Base-by-base conservation (phyloP, 2,113 vertebrate species). In the Ondatra zibethicus region DNA sequence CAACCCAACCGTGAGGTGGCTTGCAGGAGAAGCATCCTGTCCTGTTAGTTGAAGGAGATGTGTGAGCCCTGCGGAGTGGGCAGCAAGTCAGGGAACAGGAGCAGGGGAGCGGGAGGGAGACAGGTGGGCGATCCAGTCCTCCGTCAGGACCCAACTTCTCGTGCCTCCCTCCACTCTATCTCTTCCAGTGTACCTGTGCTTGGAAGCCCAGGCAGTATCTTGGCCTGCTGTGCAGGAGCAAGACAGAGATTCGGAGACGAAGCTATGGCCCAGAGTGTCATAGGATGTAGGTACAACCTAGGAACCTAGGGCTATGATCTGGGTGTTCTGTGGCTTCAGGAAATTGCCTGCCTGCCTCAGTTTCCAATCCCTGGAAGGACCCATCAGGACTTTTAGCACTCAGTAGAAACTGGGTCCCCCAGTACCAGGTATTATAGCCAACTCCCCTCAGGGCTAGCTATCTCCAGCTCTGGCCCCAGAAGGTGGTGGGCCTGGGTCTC, bases 271-370 rank as follows among this genome's bases (percentile, higher is more conserved):
- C 13, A 63, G 12, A 16, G 25, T 11, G 13, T 16, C 31, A 27
- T 8, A 1, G 77, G 27, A 0, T 45, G 36, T n/a, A 42, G 10
- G 45, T 13, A 11, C 3, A 12, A 50, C n/a, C 29, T 12, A 10
- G 10, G 21, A 7, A 3, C 11, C 19, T 27, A 8, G 3, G 16
- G 45, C 58, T 77, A 1, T 27, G 68, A 39, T 31, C 63, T 50
- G 19, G 42, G 42, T 68, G 10, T 45, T 19, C 33, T 3, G 0
- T n/a, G 11, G 45, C 21, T 50, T 36, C 31, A 50, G 45, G 19
- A 8, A 33, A 19, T 7, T 31, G 10, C 61, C 61, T 63, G 45
- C 47, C n/a, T 89, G 76, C 77, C 52, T 55, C 70, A 1, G 73
- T 42, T 66, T 47, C 73, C 88, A 92, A 29, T 11, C 42, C 27